A percentile compares a stretch with the other conserved stretches of the same genome.
Conservation (phyloP, 2,888 invertebrate species). For the Tachina grossa region DNA sequence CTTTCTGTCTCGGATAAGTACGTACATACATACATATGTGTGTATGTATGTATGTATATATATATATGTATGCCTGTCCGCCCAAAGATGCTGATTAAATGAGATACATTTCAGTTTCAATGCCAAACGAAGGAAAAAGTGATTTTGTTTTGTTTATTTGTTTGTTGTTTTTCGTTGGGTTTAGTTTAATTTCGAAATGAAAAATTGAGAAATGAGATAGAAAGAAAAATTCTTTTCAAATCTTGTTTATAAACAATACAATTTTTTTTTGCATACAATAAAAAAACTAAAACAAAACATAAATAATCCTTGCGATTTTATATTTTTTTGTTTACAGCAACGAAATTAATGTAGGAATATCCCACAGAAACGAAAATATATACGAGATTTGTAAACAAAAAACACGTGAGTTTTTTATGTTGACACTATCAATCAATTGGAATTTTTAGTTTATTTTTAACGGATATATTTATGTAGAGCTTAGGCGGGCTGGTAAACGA, state of each 20-base stretch:
- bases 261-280: neutral
- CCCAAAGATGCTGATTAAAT: too few species aligned
- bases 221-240: slow-evolving; percentile 6
- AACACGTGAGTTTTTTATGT: too few species aligned
- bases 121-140: slow-evolving; percentile 69
- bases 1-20: neutral
- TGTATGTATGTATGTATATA: slow-evolving; percentile 8
- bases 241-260: slow-evolving; percentile 50
- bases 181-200: slow-evolving; percentile 32
- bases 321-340: too few species aligned
- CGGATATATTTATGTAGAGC: too few species aligned
- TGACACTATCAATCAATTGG: too few species aligned
- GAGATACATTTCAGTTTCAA: slow-evolving; percentile 52
- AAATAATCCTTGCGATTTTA: too few species aligned
- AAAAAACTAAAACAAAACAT: too few species aligned
- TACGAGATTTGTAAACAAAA: too few species aligned
- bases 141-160: slow-evolving; percentile 9
- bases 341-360: too few species aligned
- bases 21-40: neutral
- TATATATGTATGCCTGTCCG: neutral
- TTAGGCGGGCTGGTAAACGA: too few species aligned
- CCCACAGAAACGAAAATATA: too few species aligned
- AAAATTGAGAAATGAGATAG: slow-evolving; percentile 24
- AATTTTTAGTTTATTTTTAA: too few species aligned
- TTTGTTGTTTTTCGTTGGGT: slow-evolving; percentile 25